A percentile compares a stretch with the other conserved stretches of the same genome.
Evolutionary conservation across 2,797 vertebrate species (phyloP).

Genomic region (Danio jaintianensis): DNA sequence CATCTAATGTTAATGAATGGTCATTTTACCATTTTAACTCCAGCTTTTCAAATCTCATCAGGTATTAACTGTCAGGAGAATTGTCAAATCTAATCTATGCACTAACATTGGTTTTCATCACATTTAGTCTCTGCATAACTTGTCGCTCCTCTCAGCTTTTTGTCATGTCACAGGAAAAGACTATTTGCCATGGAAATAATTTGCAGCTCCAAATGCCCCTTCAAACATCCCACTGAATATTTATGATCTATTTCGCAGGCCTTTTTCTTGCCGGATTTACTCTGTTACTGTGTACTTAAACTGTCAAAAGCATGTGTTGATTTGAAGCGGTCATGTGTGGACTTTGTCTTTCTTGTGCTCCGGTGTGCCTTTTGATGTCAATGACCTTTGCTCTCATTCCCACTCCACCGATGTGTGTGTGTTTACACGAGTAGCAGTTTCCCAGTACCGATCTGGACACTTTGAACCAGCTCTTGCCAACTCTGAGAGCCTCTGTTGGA

Average conservation of each 20-base stretch:
- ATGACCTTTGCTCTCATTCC: conserved; percentile 60
- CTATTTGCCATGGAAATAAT: background rate
- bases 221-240: background rate
- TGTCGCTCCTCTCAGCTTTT: background rate
- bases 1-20: too few relatives aligned
- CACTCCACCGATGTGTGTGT: conserved; percentile 41
- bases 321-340: conserved; percentile 57
- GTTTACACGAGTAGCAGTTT: conserved; percentile 74
- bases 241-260: background rate
- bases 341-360: conserved; percentile 65
- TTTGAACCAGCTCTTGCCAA: conserved; percentile 86
- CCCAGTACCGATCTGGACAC: conserved; percentile 84
- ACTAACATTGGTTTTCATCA: background rate
- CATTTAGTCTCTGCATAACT: background rate
- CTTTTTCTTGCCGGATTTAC: background rate
- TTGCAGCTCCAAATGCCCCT: background rate
- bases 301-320: conserved; percentile 47
- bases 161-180: background rate
- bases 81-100: too few relatives aligned
- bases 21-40: too few relatives aligned
- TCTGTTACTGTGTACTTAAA: conserved; percentile 1
- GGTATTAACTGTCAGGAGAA: too few relatives aligned
- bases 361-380: conserved; percentile 68
- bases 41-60: background rate
- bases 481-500: conserved; percentile 80